Base-by-base conservation (phyloP, 2,888 invertebrate genomes). In the Argyresthia albistria region DNA sequence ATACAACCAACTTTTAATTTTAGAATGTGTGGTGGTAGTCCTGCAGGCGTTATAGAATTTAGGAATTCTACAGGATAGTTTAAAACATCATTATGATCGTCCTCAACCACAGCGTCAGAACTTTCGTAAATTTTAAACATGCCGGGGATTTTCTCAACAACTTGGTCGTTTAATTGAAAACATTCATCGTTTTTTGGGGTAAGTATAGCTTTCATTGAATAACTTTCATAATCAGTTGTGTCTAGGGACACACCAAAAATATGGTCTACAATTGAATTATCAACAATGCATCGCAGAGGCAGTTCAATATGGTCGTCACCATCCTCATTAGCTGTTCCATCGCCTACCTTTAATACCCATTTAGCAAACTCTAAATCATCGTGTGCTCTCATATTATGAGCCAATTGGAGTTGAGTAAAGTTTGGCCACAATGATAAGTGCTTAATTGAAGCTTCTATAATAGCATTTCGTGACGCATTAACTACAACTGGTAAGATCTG, bases 11-110 rank as follows among this genome's bases (percentile, higher is more conserved):
- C 49, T 16, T 54, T 54, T 48, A 60, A 51, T 54, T 55, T 50
- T 51, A 60, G 52, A 49, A 59, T 60, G 46, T 59, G 57, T 35
- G 59, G 56, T 53, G 58, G 60, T 51, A 63, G 56, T 42, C 61
- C 61, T 7, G 63, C 56, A 46, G 60, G 52, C 56, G 64, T 58
- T 49, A 65, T 59, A 54, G 59, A 61, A 57, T 64, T 64, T 46
- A 63, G 56, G 63, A 64, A 52, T 55, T 63, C 60, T 50, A 60
- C 57, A 42, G 62, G 61, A 49, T 59, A 61, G 39, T 39, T 39
- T 39, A 39, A 39, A 39, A 39, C 39, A 39, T 39, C 39, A 39
- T 39, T 39, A 11, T 39, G 39, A 39, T 39, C 39, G 39, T 39
- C 39, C 39, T 39, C 39, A 39, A 39, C 52, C 35, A 60, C 56